Evolutionary conservation across 1,140 invertebrate genomes (phyloP), one percentile per base, ranked within the genome.

Genomic region (Trypoxylus dichotomus): DNA sequence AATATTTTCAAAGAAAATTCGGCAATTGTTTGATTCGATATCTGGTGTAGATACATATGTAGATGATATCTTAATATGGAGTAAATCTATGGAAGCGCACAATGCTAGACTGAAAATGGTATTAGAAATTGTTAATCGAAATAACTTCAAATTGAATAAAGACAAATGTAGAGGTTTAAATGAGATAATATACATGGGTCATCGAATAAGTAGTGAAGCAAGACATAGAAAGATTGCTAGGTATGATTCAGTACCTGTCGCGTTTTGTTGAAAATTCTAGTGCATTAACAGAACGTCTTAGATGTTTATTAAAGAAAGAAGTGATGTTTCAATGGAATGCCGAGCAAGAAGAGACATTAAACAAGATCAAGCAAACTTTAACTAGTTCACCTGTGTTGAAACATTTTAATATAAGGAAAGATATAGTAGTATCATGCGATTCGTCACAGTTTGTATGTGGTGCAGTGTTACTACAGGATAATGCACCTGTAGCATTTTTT

Each of bases 21-120:
- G 47, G 37, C 1, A 77, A 77, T 3, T 77, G n/a, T 77, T 73
- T 73, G 24, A 77, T 73, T 6, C 5, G 5, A 24, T 21, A n/a
- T 60, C 72, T 19, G 76, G 60, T 3, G 29, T 73, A 25, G 76
- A 71, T 1, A 63, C 41, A 2, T 77, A 77, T 47, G 24, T 77
- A 8, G 76, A 77, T 73, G 76, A 77, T 43, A 72, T 77, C 19
- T 76, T 86, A 24, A 81, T 86, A 10, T 82, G 78, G 41, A 81
- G 79, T 10, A 74, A 79, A 74, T 83, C 72, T 3, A 60, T 79
- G 80, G 74, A 81, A 37, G 54, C 63, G 71, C 77, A 78, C 75
- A 32, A 78, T 43, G 0, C 25, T 19, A 1, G 73, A 21, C 75
- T 88, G 32, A 75, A 75, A 75, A 47, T 79, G 72, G 82, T 88